phyloP scores from a whole-genome alignment of 2,113 vertebrate genomes.

The Psilopogon haemacephalus region DNA sequence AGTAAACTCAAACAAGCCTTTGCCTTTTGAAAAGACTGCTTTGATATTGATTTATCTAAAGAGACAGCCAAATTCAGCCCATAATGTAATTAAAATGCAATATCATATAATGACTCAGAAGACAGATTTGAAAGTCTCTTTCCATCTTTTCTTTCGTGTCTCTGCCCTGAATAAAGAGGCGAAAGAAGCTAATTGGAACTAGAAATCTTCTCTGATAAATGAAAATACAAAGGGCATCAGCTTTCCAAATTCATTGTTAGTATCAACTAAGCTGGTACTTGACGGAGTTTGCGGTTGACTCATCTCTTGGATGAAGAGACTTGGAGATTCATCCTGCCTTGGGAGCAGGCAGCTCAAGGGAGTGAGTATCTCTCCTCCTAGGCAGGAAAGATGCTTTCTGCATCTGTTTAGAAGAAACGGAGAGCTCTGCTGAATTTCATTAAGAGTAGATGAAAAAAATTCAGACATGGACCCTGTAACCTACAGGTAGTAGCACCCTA shows the following conservation, averaged over 20 bases:
- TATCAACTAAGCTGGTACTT: neutral
- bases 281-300: neutral
- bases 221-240: neutral
- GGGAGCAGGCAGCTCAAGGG: neutral
- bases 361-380: neutral
- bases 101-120: conserved; percentile 40
- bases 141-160: neutral
- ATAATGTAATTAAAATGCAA: conserved; percentile 58
- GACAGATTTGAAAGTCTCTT: neutral
- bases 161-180: neutral
- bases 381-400: neutral
- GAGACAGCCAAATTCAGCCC: conserved; percentile 27
- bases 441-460: neutral
- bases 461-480: neutral
- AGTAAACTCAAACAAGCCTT: conserved; percentile 40
- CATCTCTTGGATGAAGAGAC: neutral
- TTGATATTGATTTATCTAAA: conserved; percentile 56
- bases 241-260: neutral
- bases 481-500: neutral
- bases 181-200: conserved; percentile 15
- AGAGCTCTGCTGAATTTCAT: neutral
- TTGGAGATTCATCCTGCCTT: neutral
- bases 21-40: conserved; percentile 60
- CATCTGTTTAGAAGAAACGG: fast-evolving
- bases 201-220: neutral